Evolutionary conservation across 2,113 vertebrate species (phyloP).

Genomic region (Tragelaphus strepsiceros): DNA sequence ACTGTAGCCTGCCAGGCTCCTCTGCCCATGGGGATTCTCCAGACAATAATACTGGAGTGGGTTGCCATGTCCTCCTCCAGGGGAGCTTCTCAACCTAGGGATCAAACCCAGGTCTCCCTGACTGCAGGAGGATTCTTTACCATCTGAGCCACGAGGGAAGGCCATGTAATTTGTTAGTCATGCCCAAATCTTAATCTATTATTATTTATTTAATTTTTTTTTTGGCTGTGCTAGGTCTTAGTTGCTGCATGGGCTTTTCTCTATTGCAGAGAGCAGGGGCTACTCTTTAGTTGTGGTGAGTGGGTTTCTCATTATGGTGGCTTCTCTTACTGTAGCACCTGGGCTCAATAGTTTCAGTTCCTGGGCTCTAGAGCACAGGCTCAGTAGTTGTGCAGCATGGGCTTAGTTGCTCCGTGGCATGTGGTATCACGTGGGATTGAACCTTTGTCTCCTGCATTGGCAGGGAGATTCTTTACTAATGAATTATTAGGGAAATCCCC

Average conservation of each 20-base stretch:
- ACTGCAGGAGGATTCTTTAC: background rate
- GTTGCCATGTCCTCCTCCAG: background rate
- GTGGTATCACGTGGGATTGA: background rate
- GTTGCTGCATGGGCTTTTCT: background rate
- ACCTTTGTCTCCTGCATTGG: background rate
- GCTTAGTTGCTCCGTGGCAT: background rate
- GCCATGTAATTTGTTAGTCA: background rate
- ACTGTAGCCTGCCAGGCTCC: background rate
- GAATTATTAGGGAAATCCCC: background rate
- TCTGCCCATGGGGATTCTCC: background rate
- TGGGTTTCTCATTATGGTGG: background rate
- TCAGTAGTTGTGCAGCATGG: background rate
- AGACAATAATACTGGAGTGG: background rate
- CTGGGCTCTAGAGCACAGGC: background rate
- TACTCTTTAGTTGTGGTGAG: background rate
- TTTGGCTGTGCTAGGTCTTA: background rate
- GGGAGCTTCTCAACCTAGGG: background rate
- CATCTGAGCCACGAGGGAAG: fast-evolving
- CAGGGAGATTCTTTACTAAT: background rate
- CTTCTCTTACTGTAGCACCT: background rate
- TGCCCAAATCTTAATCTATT: background rate
- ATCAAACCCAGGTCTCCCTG: background rate
- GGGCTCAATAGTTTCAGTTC: fast-evolving
- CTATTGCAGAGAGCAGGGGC: background rate
- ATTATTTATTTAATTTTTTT: background rate